Base-by-base conservation (phyloP, 2,888 invertebrate species). In the Hipparchia sbordonii region DNA sequence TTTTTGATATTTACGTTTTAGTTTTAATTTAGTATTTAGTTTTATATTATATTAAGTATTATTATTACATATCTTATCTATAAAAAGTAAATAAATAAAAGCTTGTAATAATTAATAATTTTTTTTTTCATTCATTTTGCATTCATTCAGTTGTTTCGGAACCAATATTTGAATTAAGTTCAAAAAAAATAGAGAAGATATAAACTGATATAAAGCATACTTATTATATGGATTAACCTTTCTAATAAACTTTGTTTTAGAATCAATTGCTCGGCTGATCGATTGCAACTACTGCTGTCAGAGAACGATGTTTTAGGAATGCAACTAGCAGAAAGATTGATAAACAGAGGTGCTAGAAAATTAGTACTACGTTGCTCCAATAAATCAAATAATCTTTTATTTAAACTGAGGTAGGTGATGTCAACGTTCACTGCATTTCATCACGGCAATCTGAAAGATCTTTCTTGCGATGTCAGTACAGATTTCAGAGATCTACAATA, bases 331-430 rank as follows among this genome's bases (percentile, higher is more conserved):
- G 83, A 86, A 4, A 81, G 77, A 72, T 76, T 89, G 2, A 77
- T 87, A 1, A 75, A 74, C 23, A 80, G 83, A 33, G 89, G 89
- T 1, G 87, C 85, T 2, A 86, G 67, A 57, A 85, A 83, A 60
- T 68, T 88, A 8, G 72, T 79, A 13, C 8, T 88, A 1, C 81
- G 85, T 70, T 75, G 77, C 54, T 52, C 77, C 6, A 72, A 74
- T 1, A 59, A 74, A 33, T 74, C 75, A 10, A 74, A 74, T 45
- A 72, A 33, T 10, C 12, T 73, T 6, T 52, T 60, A 6, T 52
- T 71, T 46, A 77, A 75, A 51, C 39, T 70, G 23, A 72, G 74
- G 77, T 77, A 66, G 13, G 54, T n/a, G 39, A n/a, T 67, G 7
- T 13, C 52, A 52, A 12, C 4, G 52, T 7, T 12, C 5, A 48